Evolutionary conservation across 92 coral and sea anemone species (phyloP).

Genomic region (Galaxea fascicularis): DNA sequence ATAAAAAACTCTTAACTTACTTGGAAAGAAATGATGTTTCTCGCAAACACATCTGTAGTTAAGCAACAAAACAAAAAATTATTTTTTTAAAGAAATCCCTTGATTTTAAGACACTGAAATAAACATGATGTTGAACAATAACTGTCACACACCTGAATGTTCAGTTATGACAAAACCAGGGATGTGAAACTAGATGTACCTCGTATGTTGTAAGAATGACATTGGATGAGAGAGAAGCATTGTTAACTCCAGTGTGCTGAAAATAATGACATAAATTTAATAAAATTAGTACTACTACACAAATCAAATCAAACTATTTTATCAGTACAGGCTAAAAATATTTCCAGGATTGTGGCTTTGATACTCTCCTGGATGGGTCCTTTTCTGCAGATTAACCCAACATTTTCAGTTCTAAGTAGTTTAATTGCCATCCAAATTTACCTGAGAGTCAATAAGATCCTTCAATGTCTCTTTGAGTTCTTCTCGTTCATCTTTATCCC

Average conservation of each 20-base stretch:
- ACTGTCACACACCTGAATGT: neutral
- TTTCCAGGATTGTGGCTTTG: too few relatives aligned
- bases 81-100: neutral
- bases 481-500: conserved; percentile 84
- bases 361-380: too few relatives aligned
- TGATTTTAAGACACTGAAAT: neutral
- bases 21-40: conserved; percentile 63
- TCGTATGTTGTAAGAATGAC: conserved; percentile 89
- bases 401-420: neutral
- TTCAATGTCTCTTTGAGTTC: conserved; percentile 63
- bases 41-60: conserved; percentile 64
- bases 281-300: too few relatives aligned
- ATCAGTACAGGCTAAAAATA: too few relatives aligned
- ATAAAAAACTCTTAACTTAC: conserved; percentile 40
- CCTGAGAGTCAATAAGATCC: conserved; percentile 45
- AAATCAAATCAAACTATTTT: too few relatives aligned
- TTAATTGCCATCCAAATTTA: neutral
- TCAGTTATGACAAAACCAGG: neutral
- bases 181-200: conserved; percentile 44
- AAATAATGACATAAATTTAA: neutral
- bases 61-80: neutral
- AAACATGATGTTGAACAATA: too few relatives aligned
- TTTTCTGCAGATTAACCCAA: too few relatives aligned
- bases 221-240: conserved; percentile 43
- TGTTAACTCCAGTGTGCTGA: conserved; percentile 25